A percentile compares a stretch with the other conserved stretches of the same genome.
These are phyloP conservation scores for Ammodytes dubius DNA, from an alignment of 2,113 vertebrate genomes.

Conservation along the genomic window DNA sequence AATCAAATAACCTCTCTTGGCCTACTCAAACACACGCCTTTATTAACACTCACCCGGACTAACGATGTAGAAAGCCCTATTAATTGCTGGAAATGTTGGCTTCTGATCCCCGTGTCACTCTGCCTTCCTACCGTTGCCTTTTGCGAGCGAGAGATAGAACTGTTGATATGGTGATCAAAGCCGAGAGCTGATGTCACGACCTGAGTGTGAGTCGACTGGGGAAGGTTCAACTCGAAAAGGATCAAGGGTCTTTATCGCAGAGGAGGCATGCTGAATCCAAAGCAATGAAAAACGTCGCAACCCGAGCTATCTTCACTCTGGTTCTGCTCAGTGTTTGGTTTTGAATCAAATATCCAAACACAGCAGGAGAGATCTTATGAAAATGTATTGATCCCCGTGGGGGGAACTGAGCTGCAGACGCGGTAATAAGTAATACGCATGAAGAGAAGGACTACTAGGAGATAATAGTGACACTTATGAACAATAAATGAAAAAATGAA, in stretches of 20 bases:
- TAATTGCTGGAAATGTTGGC: conserved; percentile 64
- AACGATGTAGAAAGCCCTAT: conserved; percentile 62
- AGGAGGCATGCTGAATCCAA: conserved; percentile 51
- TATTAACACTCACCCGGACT: conserved; percentile 62
- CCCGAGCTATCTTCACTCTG: conserved; percentile 16
- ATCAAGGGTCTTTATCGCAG: conserved; percentile 58
- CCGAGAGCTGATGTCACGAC: conserved; percentile 37
- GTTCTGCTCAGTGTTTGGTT: conserved; percentile 54
- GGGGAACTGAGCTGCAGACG: conserved; percentile 24
- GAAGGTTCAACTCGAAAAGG: conserved; percentile 46
- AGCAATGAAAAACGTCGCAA: conserved; percentile 2
- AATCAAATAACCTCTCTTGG: conserved; percentile 71
- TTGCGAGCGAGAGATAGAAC: conserved; percentile 24
- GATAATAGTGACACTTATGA: background rate
- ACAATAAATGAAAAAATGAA: background rate
- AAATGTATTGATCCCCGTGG: conserved; percentile 69
- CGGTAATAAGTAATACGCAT: conserved; percentile 14
- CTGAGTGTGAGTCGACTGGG: conserved; percentile 28
- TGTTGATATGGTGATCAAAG: conserved; percentile 68
- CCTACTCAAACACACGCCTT: conserved; percentile 47
- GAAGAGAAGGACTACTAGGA: background rate
- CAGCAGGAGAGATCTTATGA: conserved; percentile 60
- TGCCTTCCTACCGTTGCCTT: conserved; percentile 23
- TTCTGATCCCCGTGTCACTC: conserved; percentile 22
- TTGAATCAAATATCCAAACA: conserved; percentile 71